Evolutionary conservation across 2,113 vertebrate species (phyloP), one percentile per base, ranked within the genome.

Genomic region (Notiomystis cincta): DNA sequence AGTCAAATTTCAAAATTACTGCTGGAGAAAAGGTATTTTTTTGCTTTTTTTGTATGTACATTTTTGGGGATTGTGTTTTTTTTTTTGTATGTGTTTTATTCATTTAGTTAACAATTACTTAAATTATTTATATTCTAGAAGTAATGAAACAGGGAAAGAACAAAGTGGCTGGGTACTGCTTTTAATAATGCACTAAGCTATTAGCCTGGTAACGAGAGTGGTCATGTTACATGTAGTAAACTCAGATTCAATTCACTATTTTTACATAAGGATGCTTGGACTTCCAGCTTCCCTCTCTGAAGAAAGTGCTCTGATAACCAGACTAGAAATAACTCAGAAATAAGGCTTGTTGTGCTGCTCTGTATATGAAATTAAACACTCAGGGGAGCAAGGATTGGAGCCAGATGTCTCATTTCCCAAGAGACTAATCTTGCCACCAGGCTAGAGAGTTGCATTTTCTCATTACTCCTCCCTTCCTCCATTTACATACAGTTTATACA

Each of bases 371-470:
- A 90, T 75, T 86, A 96, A 95, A 95, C 89, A 90, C 89, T 92
- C 13, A 24, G 35, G 40, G 33, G 62, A 85, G 42, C 13, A 54
- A 71, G 38, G 62, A 66, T 53, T 94, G 71, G 61, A 94, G 95
- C 65, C 73, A 96, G 93, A 61, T 96, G 91, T 95, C 61, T 92
- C 35, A 45, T 95, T 95, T 97, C 96, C 93, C 94, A 92, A 84
- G 83, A 73, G 89, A 83, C 60, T 95, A 92, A 96, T 91, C 38
- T 83, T 87, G 72, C 89, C 80, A 91, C 83, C 54, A 93, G 82
- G 31, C 80, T 89, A 44, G 50, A 91, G 73, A 75, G 56, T 84
- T 93, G 67, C 31, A 38, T 86, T 95, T 95, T 95, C 86, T 92
- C 86, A 67, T 90, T 95, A 89, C 64, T 64, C 40, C 61, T 92